Evolutionary conservation across 2,888 invertebrate genomes (phyloP).

Genomic region (Ashinkailepas kermadecensis): DNA sequence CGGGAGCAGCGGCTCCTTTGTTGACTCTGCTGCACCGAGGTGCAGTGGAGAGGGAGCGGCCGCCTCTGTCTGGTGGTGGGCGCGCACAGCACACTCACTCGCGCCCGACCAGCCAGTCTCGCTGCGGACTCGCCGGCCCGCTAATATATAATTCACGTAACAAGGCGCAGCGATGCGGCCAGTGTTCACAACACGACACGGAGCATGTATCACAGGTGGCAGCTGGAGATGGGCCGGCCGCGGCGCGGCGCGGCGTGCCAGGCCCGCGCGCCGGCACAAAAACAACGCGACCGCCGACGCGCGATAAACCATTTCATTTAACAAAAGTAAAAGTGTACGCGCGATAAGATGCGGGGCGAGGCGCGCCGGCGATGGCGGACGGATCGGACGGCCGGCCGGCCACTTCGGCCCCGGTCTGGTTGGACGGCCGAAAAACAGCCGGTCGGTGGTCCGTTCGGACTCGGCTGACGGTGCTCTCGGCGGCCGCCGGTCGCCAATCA

Average conservation of each 20-base stretch:
- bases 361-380: neutral
- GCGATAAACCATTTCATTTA: slow-evolving; percentile 4
- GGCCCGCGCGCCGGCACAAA: no score
- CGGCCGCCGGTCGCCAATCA: no score
- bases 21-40: neutral
- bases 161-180: neutral
- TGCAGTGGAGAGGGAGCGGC: no score
- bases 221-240: no score
- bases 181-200: neutral
- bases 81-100: no score
- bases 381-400: no score
- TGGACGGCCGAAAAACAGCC: neutral
- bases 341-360: neutral
- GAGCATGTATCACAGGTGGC: no score
- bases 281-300: neutral
- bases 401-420: no score
- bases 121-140: neutral
- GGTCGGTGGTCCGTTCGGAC: neutral
- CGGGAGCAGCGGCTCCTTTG: neutral
- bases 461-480: no score
- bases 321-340: neutral
- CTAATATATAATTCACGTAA: slow-evolving; percentile 17
- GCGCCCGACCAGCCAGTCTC: no score
- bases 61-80: no score
- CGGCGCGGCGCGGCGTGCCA: no score